Base-by-base conservation (phyloP, 2,888 invertebrate species). In the Tenthredo amoena region DNA sequence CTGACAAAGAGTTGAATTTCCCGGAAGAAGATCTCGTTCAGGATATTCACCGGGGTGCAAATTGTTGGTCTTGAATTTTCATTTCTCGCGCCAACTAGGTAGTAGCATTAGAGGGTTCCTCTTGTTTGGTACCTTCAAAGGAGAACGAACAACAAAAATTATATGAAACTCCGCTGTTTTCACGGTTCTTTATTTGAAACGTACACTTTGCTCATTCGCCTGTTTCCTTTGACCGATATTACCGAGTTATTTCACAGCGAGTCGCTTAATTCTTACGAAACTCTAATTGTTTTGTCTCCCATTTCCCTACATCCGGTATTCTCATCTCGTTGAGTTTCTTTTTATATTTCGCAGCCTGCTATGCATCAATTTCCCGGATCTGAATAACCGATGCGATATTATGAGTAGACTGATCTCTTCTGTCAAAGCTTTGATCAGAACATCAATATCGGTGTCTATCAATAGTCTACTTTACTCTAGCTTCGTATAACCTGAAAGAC, bases 1-100 rank as follows among this genome's bases (percentile, higher is more conserved):
- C 47, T 65, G 83, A 68, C 65, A 83, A 71, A 68, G 71, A 83
- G 83, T 68, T 68, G 83, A 68, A 83, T 83, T 83, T 47, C 31
- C 34, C 65, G 68, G 83, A 68, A 83, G 62, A 62, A 83, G 40
- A 83, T 68, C 83, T 83, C 83, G 68, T 83, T 43, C 83, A 43
- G 83, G 68, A 83, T 68, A 62, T 83, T 83, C 65, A 81, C 58
- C 40, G 40, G 81, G 81, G 81, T 81, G 81, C 37, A 40, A 62
- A 62, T 81, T 81, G 62, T 81, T 81, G 40, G 21, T 81, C 81
- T 40, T 62, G 40, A 81, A 62, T 81, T 81, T 81, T 81, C 81
- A 81, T 81, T 40, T 81, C 37, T 77, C 81, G 40, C 81, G 12
- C 10, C 37, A 40, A 62, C 2, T 47, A 47, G 47, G 12, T 12